phyloP scores from a whole-genome alignment of 2,113 vertebrate species.

The Sylvietta virens region DNA sequence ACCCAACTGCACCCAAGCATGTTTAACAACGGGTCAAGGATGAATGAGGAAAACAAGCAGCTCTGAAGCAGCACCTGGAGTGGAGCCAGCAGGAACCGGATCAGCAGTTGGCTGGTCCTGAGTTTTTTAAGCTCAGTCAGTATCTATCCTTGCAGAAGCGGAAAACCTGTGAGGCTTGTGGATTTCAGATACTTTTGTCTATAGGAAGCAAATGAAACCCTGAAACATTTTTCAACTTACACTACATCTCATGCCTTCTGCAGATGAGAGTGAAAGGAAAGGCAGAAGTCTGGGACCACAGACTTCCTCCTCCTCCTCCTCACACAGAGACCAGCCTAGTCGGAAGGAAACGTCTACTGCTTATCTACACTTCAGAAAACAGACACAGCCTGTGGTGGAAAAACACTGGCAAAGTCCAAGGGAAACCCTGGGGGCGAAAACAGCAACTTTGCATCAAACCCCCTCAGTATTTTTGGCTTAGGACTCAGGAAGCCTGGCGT shows the following conservation, averaged over 20 bases:
- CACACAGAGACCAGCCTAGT: neutral
- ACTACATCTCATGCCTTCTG: neutral
- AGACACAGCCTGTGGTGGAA: neutral
- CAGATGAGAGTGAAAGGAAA: neutral
- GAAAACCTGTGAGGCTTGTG: neutral
- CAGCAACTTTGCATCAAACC: neutral
- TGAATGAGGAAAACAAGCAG: neutral
- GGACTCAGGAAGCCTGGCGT: rapidly evolving
- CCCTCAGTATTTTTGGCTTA: neutral
- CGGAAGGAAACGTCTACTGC: neutral
- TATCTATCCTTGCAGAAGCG: neutral
- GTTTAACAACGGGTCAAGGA: neutral
- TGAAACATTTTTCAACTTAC: neutral
- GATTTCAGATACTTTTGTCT: neutral
- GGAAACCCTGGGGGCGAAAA: rapidly evolving
- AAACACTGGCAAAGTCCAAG: neutral
- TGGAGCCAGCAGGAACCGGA: neutral
- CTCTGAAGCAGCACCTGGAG: neutral
- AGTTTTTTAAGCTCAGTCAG: neutral
- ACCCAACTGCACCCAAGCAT: rapidly evolving
- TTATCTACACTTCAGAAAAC: neutral
- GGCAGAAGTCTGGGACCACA: neutral
- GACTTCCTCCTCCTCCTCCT: neutral
- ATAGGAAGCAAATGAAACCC: neutral
- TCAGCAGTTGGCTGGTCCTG: neutral